Percentiles rank a stretch among this genome's conserved stretches.
Conservation (phyloP, 2,888 invertebrate genomes). For the Pyrochroa serraticornis region DNA sequence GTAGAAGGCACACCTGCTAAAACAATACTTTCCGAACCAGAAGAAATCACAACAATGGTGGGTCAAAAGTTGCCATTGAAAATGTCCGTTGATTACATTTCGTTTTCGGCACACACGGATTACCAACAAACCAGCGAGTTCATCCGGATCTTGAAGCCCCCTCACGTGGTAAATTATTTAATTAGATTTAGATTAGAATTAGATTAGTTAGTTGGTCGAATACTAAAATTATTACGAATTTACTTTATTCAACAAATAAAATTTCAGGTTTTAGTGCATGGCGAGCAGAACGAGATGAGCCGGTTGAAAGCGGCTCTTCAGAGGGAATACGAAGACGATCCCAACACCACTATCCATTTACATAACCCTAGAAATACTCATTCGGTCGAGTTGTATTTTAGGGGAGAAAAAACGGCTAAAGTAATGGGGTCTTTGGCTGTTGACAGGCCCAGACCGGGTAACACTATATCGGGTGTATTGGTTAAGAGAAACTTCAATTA, state of each 20-base stretch:
- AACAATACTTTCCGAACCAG: conserved; percentile 95
- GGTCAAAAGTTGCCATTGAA: conserved; percentile 96
- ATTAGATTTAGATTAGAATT: no score
- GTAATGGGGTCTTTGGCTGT: conserved; percentile 93
- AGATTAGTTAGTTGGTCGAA: no score
- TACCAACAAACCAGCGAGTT: conserved; percentile 98
- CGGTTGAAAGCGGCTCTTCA: conserved; percentile 92
- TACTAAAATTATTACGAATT: no score
- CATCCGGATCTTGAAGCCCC: conserved; percentile 90
- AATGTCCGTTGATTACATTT: conserved; percentile 99
- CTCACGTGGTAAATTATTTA: conserved; percentile 78
- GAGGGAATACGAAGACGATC: conserved; percentile 90
- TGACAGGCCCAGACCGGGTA: conserved; percentile 78
- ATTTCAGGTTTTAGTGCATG: conserved; percentile 87
- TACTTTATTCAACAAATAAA: conserved; percentile 6
- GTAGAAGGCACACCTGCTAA: conserved; percentile 91
- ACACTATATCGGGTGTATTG: conserved; percentile 86
- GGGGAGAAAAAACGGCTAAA: conserved; percentile 98
- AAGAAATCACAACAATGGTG: conserved; percentile 93
- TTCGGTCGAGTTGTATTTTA: conserved; percentile 88
- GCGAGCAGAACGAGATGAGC: conserved; percentile 99
- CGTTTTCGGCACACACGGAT: conserved; percentile 98
- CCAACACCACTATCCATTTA: conserved; percentile 80
- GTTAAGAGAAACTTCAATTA: conserved; percentile 99
- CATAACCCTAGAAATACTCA: conserved; percentile 98